Evolutionary conservation across 2,113 vertebrate genomes (phyloP), one percentile per base, ranked within the genome.

Genomic region (Notothenia rossii): DNA sequence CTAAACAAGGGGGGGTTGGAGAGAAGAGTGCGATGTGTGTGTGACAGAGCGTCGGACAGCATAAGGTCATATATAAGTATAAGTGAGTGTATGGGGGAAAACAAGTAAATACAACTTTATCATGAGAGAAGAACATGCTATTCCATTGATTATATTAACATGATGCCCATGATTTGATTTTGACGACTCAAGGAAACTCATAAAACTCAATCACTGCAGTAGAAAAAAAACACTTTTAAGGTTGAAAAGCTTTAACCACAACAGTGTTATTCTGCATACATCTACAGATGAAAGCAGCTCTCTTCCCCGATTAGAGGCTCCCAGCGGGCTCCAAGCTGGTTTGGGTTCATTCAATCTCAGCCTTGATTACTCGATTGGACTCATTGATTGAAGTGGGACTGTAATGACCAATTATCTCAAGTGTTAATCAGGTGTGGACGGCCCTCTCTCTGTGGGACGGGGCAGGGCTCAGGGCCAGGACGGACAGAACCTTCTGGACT

Each of bases 381-480:
- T 85, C 91, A 94, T 89, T 87, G 93, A 94, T 92, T 94, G 91
- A 91, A 92, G 89, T 88, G 71, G 85, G 91, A 90, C 90, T 90
- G 89, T 94, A 94, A 94, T 94, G 92, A 93, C 93, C 93, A 88
- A 92, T 94, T 94, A 92, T 94, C 92, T 91, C 84, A 86, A 93
- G 92, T 91, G 89, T 94, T 95, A 94, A 94, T 94, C 92, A 94
- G 91, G 84, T 92, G 92, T 90, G 89, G 89, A 91, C 81, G 79
- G 87, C 90, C 89, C 85, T 85, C 64, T 88, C 85, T 82, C 83
- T 83, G 74, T 83, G 85, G 91, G 84, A 82, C 74, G 12, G 72
- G 69, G 62, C 75, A 76, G 55, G 67, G 86, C 82, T 51, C 75
- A 66, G 59, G 87, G 75, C 78, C 78, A 81, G 62, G 81, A 82